A percentile compares a stretch with the other conserved stretches of the same genome.
Evolutionary conservation across 1,140 invertebrate species (phyloP).

Genomic region (Cotesia glomerata): DNA sequence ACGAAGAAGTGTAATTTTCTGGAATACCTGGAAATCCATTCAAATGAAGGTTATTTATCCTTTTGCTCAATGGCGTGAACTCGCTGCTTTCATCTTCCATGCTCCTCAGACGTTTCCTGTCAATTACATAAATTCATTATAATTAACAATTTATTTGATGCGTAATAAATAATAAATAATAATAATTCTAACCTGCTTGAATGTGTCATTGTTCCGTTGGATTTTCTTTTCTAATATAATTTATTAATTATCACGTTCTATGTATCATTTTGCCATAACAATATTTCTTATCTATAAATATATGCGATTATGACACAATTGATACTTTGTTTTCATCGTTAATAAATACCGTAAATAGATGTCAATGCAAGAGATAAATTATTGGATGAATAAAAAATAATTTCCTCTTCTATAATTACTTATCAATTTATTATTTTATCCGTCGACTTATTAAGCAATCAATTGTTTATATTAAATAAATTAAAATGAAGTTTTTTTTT

Average conservation of each 20-base stretch:
- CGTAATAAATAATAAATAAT: not conserved
- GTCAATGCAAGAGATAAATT: no score
- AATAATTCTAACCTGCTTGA: constrained; percentile 43
- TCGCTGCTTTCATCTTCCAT: constrained; percentile 73
- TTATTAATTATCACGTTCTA: not conserved
- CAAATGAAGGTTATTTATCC: constrained; percentile 81
- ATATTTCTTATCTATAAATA: no score
- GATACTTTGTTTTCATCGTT: no score
- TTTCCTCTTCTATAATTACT: no score
- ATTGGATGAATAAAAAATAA: no score
- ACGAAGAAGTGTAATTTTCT: constrained; percentile 51
- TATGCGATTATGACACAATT: no score
- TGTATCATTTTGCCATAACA: not conserved
- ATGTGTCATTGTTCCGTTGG: constrained; percentile 41
- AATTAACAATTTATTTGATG: not conserved
- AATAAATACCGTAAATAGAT: no score
- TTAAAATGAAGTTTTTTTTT: no score
- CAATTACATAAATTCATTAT: not conserved
- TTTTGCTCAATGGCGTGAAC: constrained; percentile 78
- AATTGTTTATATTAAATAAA: no score
- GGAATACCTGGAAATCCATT: constrained; percentile 59
- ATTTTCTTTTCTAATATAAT: not conserved
- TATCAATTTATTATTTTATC: no score
- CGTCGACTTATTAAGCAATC: no score
- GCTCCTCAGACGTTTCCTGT: constrained; percentile 70